Percentiles rank a stretch among this genome's conserved stretches.
phyloP scores from a whole-genome alignment of 2,888 invertebrate genomes.

The Megaustenia siamemsis region DNA sequence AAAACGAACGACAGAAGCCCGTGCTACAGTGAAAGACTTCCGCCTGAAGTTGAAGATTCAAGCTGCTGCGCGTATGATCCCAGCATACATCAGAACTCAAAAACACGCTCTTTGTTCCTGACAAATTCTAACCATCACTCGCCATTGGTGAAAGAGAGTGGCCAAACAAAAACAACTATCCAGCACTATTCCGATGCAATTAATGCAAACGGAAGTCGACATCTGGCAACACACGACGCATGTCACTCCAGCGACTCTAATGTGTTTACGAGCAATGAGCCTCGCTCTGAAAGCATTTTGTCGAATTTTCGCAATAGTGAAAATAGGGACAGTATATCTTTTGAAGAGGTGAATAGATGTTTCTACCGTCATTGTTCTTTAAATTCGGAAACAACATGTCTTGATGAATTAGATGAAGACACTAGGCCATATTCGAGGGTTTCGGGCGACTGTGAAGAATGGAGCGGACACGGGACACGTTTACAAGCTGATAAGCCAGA shows the following conservation, averaged over 20 bases:
- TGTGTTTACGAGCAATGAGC: not conserved
- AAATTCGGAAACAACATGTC: not conserved
- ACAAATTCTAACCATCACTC: too few species aligned
- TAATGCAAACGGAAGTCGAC: not conserved
- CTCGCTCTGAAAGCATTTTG: not conserved
- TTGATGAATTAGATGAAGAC: not conserved
- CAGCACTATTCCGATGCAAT: conserved; percentile 41
- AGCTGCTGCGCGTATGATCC: not conserved
- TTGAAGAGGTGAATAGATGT: not conserved
- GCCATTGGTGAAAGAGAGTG: not conserved
- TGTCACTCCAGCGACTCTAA: not conserved
- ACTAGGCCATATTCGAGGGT: not conserved
- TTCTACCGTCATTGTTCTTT: not conserved
- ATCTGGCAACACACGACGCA: not conserved
- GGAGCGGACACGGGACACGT: not conserved
- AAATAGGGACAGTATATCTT: not conserved
- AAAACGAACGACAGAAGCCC: not conserved
- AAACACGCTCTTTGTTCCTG: not conserved
- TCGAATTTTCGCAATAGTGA: not conserved
- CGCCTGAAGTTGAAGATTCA: not conserved
- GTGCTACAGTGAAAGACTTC: not conserved
- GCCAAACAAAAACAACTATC: not conserved
- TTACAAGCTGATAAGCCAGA: too few species aligned
- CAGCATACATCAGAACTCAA: not conserved
- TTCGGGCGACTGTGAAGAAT: not conserved